Percentiles rank a stretch among this genome's conserved stretches.
Conservation (phyloP, 2,888 invertebrate genomes). For the Idaea dimidiata region DNA sequence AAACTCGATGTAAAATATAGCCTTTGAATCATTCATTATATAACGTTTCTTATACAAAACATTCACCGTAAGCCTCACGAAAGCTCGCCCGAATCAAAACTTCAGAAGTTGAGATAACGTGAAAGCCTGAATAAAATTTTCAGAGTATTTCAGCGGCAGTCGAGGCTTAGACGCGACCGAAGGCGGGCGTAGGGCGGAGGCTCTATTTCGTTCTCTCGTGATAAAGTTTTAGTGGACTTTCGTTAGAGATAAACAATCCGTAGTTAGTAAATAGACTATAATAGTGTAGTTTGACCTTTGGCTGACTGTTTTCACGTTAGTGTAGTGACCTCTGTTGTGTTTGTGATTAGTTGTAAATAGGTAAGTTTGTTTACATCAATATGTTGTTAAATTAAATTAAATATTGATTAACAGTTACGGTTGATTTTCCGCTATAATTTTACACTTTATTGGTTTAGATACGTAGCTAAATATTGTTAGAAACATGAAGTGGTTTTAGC, state of each 20-base stretch:
- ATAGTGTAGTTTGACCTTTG: constrained; percentile 44
- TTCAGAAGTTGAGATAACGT: constrained; percentile 25
- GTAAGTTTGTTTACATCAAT: constrained; percentile 17
- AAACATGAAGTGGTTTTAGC: too few relatives aligned
- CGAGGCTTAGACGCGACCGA: constrained; percentile 36
- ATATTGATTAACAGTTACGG: constrained; percentile 9
- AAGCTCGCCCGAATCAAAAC: constrained; percentile 23
- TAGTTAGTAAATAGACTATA: constrained; percentile 21
- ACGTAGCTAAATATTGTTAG: too few relatives aligned
- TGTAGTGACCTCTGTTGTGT: constrained; percentile 29
- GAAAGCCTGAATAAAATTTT: constrained; percentile 37
- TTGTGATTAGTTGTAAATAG: constrained; percentile 24
- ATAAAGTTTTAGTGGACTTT: constrained; percentile 23
- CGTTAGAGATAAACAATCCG: constrained; percentile 24
- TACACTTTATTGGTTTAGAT: not conserved
- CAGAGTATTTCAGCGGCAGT: constrained; percentile 55
- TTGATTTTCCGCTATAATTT: not conserved
- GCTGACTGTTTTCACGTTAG: constrained; percentile 13
- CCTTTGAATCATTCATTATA: constrained; percentile 4
- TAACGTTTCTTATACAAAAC: constrained; percentile 10
- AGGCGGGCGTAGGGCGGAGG: not conserved
- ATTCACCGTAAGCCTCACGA: constrained; percentile 21
- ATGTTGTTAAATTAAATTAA: constrained; percentile 13
- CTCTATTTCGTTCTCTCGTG: constrained; percentile 9
- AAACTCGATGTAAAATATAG: not conserved